Base-by-base conservation (phyloP, 2,113 vertebrate species). In the Taurulus bubalis region DNA sequence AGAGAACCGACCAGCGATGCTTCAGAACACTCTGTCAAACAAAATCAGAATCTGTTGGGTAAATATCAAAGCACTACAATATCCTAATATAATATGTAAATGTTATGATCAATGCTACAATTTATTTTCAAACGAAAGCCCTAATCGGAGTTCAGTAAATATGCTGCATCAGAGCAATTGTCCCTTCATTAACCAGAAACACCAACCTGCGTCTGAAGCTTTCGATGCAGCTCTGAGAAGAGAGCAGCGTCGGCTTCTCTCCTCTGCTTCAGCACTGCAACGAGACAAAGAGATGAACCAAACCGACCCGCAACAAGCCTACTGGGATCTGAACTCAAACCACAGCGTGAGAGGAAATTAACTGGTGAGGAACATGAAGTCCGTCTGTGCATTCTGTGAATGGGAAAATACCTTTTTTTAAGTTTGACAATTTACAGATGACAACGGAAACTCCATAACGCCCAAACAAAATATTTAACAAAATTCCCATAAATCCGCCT, bases 1-100 rank as follows among this genome's bases (percentile, higher is more conserved):
- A 99, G 87, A 99, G 96, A 81, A 98, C 94, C 56, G 98, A 97
- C 98, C 98, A 99, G 87, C 96, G 97, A 86, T 99, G 97, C 92
- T 98, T 99, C 92, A 99, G 90, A 82, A 99, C 90, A 24, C 97
- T 96, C 98, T 99, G 92, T 58, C 1, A 10, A 84, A 10, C 5
- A 76, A 14, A 45, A 49, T 22, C 49, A 34, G 3, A 40, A 40
- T 36, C 20, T 9, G 9, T 26, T 30, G 1, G 3, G 12, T 14
- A 32, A 18, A 45, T 24, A 40, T n/a, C 49, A 56, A 14, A 53
- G 51, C 49, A 16, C 14, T 22, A 16, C 40, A 11, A 56, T n/a
- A 38, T 22, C 62, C 14, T 24, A 2, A 5, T 22, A 2, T 15
- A 55, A 26, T 7, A 9, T 9, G 14, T 20, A 8, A 30, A 40